Percentiles rank a stretch among this genome's conserved stretches.
phyloP scores from a whole-genome alignment of 2,888 invertebrate species.

The Lobophora halterata region DNA sequence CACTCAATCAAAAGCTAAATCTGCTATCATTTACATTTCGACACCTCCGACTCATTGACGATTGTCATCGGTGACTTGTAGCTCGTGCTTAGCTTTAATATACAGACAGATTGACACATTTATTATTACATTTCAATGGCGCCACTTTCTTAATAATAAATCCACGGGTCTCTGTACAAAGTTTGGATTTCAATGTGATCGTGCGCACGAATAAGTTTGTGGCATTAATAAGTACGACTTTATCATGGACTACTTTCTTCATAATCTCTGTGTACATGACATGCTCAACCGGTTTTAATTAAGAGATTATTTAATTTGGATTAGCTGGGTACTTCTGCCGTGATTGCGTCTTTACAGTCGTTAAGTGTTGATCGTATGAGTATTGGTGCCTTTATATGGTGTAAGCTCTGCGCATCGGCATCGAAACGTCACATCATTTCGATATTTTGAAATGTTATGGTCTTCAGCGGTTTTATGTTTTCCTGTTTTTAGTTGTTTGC shows the following conservation, averaged over 20 bases:
- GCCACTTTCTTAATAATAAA: constrained; percentile 11
- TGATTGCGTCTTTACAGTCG: constrained; percentile 23
- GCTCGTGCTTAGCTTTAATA: constrained; percentile 26
- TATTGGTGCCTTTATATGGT: constrained; percentile 12
- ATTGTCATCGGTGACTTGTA: constrained; percentile 25
- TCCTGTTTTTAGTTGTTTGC: neutral
- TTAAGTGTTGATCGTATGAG: constrained; percentile 14
- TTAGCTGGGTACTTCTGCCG: constrained; percentile 24
- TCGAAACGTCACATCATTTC: constrained; percentile 3
- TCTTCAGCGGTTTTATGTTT: neutral
- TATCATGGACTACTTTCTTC: constrained; percentile 31
- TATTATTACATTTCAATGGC: constrained; percentile 10
- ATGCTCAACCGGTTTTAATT: constrained; percentile 31
- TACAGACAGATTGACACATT: constrained; percentile 17
- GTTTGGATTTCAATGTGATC: constrained; percentile 8
- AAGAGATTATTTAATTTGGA: constrained; percentile 33
- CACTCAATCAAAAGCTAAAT: constrained; percentile 29
- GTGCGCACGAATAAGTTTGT: constrained; percentile 18
- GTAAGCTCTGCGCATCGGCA: constrained; percentile 4
- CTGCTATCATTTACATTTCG: constrained; percentile 33
- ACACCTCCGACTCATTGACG: constrained; percentile 29
- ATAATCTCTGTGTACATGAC: constrained; percentile 30
- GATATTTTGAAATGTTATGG: too few relatives aligned
- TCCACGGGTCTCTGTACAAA: constrained; percentile 3
- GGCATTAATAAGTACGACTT: constrained; percentile 19